Percentiles rank a stretch among this genome's conserved stretches.
Conservation (phyloP, 2,797 vertebrate species). For the Serranus cabrilla region DNA sequence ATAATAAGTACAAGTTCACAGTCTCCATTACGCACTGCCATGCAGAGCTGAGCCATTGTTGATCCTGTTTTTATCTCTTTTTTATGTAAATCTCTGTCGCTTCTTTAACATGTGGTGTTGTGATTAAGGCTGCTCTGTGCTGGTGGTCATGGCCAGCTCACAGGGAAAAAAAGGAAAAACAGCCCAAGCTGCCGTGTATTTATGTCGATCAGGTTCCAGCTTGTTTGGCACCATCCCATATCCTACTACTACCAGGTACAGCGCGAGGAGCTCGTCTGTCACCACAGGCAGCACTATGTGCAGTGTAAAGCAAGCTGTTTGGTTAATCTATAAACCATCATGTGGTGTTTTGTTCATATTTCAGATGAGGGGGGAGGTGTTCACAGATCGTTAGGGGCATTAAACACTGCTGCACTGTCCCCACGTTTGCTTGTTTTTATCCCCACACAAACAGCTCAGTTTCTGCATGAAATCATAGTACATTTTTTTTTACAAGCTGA, state of each 20-base stretch:
- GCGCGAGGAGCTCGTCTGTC: conserved; percentile 40
- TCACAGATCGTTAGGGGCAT: conserved; percentile 11
- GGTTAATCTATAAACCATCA: conserved; percentile 13
- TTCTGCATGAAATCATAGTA: neutral
- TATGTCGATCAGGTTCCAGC: conserved; percentile 61
- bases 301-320: conserved; percentile 33
- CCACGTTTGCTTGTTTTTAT: conserved; percentile 6
- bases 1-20: conserved; percentile 21
- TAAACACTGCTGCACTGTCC: conserved; percentile 22
- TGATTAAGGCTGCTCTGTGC: conserved; percentile 10
- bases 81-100: neutral
- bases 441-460: neutral
- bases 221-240: conserved; percentile 67
- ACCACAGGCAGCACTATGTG: conserved; percentile 24
- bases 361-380: neutral
- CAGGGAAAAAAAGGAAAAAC: conserved; percentile 3
- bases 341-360: conserved; percentile 35
- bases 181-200: conserved; percentile 31
- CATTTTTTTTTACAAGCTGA: neutral
- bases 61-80: conserved; percentile 37
- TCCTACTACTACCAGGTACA: conserved; percentile 55
- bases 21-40: conserved; percentile 38
- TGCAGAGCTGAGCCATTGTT: conserved; percentile 45
- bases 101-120: conserved; percentile 39
- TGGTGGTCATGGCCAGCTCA: conserved; percentile 19